These are phyloP conservation scores for Iselma pallidipennis DNA, from an alignment of 2,888 invertebrate species.

Conservation along the genomic window DNA sequence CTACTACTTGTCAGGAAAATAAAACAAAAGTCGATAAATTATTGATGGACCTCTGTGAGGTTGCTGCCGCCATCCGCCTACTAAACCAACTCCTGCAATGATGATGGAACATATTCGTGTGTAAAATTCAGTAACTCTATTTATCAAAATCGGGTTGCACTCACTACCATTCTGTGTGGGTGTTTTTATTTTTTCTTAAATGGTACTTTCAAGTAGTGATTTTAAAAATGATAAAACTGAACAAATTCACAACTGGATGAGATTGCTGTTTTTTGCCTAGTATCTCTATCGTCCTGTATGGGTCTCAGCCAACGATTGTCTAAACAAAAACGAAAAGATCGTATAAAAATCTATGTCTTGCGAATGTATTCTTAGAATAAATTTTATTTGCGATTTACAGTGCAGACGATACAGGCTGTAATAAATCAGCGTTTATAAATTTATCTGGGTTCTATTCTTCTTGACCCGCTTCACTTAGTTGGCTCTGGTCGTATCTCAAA, in stretches of 20 bases:
- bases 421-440: constrained; percentile 56
- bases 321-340: constrained; percentile 2
- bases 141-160: no score
- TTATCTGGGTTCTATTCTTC: constrained; percentile 54
- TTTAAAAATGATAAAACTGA: background rate
- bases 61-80: constrained; percentile 32
- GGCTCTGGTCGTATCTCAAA: constrained; percentile 51
- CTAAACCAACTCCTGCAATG: constrained; percentile 46
- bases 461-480: constrained; percentile 54
- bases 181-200: no score
- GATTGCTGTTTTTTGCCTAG: background rate
- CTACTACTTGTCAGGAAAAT: constrained; percentile 48
- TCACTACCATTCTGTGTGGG: no score
- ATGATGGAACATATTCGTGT: constrained; percentile 43
- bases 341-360: constrained; percentile 32
- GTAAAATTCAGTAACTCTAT: constrained; percentile 42
- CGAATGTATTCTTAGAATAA: constrained; percentile 44
- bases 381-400: constrained; percentile 51
- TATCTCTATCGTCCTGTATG: constrained; percentile 3
- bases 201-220: no score
- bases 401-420: constrained; percentile 50
- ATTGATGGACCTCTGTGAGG: constrained; percentile 42
- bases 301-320: constrained; percentile 1
- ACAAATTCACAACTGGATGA: background rate
- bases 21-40: constrained; percentile 51